Evolutionary conservation across 1,140 invertebrate genomes (phyloP), one percentile per base, ranked within the genome.

Genomic region (Aplysia californica): DNA sequence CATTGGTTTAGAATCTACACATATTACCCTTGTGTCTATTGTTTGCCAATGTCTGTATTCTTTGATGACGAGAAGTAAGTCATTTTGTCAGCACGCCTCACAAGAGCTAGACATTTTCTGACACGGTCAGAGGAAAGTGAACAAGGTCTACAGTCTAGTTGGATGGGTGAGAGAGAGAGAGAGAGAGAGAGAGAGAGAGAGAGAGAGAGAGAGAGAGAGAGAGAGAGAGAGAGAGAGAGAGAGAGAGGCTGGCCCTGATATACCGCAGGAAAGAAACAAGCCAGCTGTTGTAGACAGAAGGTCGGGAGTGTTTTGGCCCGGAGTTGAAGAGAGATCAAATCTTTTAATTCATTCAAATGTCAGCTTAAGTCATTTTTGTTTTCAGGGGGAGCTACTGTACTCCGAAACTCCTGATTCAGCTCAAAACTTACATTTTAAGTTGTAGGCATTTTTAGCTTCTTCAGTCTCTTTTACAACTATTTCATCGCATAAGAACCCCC

Each of bases 201-300:
- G 5, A 41, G 36, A 69, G 10, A 39, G 35, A 10, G 21, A 68
- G 66, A 68, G 35, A 68, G 35, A 39, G 2, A 68, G 66, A 68
- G 35, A 68, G 66, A 41, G 35, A 68, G 66, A 68, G 3, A 68
- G 66, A 68, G 3, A 68, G 66, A 68, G 35, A 68, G 66, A 68
- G 35, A 68, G 35, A 68, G 36, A 68, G n/a, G 4, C 18, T 23
- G n/a, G 18, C 21, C 4, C 15, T 21, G 39, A 50, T 2, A 39
- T n/a, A 69, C 15, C 10, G 67, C 4, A 6, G 29, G 39, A 41
- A 33, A 68, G 35, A 68, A 38, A 68, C 18, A 68, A 33, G 35
- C 18, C n/a, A 33, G 23, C 18, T 21, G 38, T 39, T 15, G 41
- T n/a, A 68, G 18, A 68, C 20, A 39, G 18, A 39, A 10, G 41